Conservation (phyloP, 2,888 invertebrate genomes). For the Fragum sueziense region DNA sequence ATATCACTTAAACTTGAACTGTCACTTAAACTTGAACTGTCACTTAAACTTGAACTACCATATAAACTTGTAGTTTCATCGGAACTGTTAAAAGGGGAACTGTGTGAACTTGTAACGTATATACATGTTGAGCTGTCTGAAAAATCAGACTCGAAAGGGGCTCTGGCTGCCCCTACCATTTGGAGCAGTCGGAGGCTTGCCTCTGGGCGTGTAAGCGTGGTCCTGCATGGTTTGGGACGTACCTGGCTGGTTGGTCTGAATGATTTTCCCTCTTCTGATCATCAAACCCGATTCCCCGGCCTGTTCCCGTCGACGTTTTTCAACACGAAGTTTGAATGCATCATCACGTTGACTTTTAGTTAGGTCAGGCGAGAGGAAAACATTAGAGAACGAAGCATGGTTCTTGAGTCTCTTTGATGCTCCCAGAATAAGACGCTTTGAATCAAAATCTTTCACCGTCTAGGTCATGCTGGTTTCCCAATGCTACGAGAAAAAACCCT, state of each 20-base stretch:
- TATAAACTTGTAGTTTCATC: neutral
- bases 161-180: neutral
- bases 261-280: neutral
- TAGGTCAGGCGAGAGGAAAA: neutral
- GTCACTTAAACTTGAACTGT: neutral
- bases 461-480: too few species aligned
- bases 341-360: neutral
- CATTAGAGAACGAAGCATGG: neutral
- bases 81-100: neutral
- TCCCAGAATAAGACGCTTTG: neutral
- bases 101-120: neutral
- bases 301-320: neutral
- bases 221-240: too few species aligned
- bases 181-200: too few species aligned
- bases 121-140: neutral
- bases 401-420: neutral
- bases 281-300: neutral
- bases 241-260: neutral
- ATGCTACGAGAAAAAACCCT: too few species aligned
- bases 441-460: neutral
- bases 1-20: neutral
- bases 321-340: neutral
- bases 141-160: neutral
- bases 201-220: too few species aligned
- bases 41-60: neutral